phyloP scores from a whole-genome alignment of 64 coral and sea anemone genomes.

The Montipora foliosa region DNA sequence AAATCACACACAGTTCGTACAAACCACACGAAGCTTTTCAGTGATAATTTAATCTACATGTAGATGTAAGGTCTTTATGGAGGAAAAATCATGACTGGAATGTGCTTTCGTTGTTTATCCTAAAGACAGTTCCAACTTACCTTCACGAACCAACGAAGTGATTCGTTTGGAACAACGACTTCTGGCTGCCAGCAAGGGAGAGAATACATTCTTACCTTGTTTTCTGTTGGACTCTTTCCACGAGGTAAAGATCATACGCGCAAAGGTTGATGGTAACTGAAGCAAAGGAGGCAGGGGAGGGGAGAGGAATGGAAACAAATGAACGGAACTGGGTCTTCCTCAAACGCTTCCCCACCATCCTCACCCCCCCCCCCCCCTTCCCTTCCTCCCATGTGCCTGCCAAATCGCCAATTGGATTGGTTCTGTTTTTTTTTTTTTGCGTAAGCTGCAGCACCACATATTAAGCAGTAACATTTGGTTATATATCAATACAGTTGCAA shows the following conservation, averaged over 20 bases:
- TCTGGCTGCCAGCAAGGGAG: slow-evolving; percentile 1
- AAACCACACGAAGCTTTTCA: neutral
- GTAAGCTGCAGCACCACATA: too few relatives aligned
- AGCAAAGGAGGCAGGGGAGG: neutral
- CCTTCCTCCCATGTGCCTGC: neutral
- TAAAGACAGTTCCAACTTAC: neutral
- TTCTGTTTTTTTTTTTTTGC: too few relatives aligned
- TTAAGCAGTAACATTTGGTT: too few relatives aligned
- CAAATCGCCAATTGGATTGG: too few relatives aligned
- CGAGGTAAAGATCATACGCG: neutral
- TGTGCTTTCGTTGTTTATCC: slow-evolving; percentile 1
- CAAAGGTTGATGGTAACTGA: neutral
- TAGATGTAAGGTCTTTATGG: slow-evolving; percentile 8
- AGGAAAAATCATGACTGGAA: slow-evolving; percentile 6
- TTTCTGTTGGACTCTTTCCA: neutral
- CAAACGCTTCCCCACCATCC: neutral
- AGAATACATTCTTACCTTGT: neutral
- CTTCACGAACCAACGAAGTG: neutral
- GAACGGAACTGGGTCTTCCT: neutral
- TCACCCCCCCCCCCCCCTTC: neutral
- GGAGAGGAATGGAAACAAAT: neutral
- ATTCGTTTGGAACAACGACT: neutral
- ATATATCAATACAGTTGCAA: too few relatives aligned
- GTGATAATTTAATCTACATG: neutral
- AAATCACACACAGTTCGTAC: neutral